These are phyloP conservation scores for Thomomys bottae DNA, from an alignment of 2,113 vertebrate species.

Conservation along the genomic window DNA sequence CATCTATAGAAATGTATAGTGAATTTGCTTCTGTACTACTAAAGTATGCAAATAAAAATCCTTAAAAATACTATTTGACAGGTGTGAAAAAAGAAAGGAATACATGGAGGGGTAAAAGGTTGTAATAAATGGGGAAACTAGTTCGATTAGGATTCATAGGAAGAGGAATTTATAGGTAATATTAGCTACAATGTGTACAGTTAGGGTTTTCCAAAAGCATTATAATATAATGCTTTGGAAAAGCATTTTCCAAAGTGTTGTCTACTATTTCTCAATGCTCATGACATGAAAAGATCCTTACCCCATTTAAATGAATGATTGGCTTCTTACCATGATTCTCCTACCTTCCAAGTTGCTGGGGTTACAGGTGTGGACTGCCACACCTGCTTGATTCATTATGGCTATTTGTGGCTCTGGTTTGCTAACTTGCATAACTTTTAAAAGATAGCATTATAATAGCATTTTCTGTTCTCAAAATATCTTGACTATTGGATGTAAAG, in stretches of 20 bases:
- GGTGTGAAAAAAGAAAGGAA: neutral
- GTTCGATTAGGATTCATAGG: neutral
- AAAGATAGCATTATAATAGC: neutral
- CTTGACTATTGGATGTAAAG: neutral
- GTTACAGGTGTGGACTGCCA: too few species aligned
- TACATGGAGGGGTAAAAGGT: too few species aligned
- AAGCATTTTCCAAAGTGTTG: too few species aligned
- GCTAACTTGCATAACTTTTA: constrained; percentile 3
- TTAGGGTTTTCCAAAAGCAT: neutral
- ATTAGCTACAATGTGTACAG: neutral
- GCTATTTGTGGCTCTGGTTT: constrained; percentile 16
- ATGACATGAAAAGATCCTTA: neutral
- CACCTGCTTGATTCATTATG: neutral
- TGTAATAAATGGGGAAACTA: neutral
- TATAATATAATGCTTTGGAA: too few species aligned
- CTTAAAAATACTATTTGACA: too few species aligned
- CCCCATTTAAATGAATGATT: too few species aligned
- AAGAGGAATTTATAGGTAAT: neutral
- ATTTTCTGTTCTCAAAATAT: constrained; percentile 32
- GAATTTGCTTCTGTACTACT: too few species aligned
- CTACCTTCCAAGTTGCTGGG: too few species aligned
- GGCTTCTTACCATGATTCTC: too few species aligned
- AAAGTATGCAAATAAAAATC: too few species aligned
- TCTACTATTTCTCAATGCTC: neutral
- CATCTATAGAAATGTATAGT: too few species aligned